Base-by-base conservation (phyloP, 2,797 vertebrate genomes). In the Eidolon dupreanum region DNA sequence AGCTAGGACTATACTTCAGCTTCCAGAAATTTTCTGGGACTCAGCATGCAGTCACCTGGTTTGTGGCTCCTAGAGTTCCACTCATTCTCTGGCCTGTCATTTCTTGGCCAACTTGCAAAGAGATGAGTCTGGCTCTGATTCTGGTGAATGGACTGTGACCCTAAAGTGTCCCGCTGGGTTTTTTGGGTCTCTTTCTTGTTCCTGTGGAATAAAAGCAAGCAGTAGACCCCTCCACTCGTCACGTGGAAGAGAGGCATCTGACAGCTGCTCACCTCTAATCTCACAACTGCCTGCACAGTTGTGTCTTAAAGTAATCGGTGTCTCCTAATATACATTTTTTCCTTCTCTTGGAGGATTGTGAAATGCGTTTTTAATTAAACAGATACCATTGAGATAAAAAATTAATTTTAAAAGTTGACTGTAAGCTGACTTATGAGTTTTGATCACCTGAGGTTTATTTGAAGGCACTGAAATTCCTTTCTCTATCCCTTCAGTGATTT, bases 331-430 rank as follows among this genome's bases (percentile, higher is more conserved):
- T 2, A 4, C 6, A 49, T n/a, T 22, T 24, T 63, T 71, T 75
- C 46, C 24, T 85, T 43, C 26, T 24, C 31, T 55, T 53, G 12
- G 59, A 90, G 57, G 68, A 75, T 12, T 81, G 16, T 8, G 15
- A 88, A 63, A 13, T 5, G 13, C 28, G 31, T 59, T 68, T 92
- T 57, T 22, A 77, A 71, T 90, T 86, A 92, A 86, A 13, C 49
- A 74, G 86, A 83, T n/a, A 77, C 33, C 57, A 86, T 9, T 77
- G 68, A 82, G 33, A 17, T 17, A 41, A 92, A 92, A 97, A 92
- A 57, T 71, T 74, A 89, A 81, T 77, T 51, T 89, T 17, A 57
- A 88, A 91, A 85, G 10, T n/a, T 94, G 28, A 86, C 90, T 90
- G 36, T 85, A 87, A 79, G 8, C 5, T 90, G 28, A 77, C 7